Base-by-base conservation (phyloP, 2,797 vertebrate species). In the Taenioides sp. region DNA sequence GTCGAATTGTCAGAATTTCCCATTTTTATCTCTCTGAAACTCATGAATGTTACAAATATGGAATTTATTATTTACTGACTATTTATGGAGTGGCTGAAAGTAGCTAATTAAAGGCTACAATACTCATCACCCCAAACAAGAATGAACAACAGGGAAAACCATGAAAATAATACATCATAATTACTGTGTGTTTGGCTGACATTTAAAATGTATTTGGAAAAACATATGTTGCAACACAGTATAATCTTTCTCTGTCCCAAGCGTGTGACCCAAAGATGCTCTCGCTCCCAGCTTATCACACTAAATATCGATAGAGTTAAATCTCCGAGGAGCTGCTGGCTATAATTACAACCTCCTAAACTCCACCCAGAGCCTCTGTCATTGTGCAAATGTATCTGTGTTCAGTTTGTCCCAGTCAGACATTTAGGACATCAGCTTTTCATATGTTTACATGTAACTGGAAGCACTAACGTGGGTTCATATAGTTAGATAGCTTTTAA, bases 321-420 rank as follows among this genome's bases (percentile, higher is more conserved):
- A 65, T 27, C 63, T 65, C 63, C 9, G 14, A 7, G 22, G 63
- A 49, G 40, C 63, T 17, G 22, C 22, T 25, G 37, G 40, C 22
- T 65, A 49, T 65, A 27, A 49, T 65, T 27, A 47, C 62, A 47
- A 47, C 5, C 37, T 49, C 40, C 63, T 49, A 43, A 47, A 49
- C 37, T 65, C 63, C 40, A 47, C 63, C 37, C 37, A 22, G 61
- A 63, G 37, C 22, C 40, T 25, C n/a, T 63, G 34, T 63, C n/a
- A 16, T 65, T 65, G 63, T 65, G 5, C 40, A 62, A 37, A n/a
- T 40, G 34, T 14, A 22, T 43, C 61, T 63, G 34, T 43, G 34
- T 43, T 63, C 34, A 43, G 61, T 40, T 31, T 60, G 27, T 60
- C 58, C 58, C 20, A n/a, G 18, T 64, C 40, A 63, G 37, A 17